A percentile compares a stretch with the other conserved stretches of the same genome.
Conservation (phyloP, 2,797 vertebrate species). For the Hippopotamyrus pictus region DNA sequence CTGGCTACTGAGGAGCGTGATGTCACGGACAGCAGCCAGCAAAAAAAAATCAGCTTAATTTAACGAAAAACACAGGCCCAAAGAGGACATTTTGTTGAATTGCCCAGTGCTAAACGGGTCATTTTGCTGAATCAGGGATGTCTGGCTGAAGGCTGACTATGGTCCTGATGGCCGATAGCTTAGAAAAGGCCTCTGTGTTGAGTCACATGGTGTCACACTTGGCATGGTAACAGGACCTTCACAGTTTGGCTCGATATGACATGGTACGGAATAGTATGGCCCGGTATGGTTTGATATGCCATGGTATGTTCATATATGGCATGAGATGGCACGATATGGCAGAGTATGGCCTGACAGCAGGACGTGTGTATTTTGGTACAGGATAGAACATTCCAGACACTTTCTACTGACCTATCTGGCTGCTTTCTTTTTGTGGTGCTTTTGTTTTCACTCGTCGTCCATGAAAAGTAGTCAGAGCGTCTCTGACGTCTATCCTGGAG, state of each 20-base stretch:
- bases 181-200: background rate
- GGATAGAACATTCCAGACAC: background rate
- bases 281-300: background rate
- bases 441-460: background rate
- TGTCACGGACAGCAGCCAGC: background rate
- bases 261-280: background rate
- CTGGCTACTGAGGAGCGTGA: background rate
- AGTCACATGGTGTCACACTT: background rate
- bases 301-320: background rate
- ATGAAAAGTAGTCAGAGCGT: background rate
- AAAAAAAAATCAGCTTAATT: background rate
- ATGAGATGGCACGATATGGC: background rate
- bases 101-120: background rate
- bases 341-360: background rate
- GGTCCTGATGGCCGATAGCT: background rate
- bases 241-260: background rate
- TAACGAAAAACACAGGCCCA: background rate
- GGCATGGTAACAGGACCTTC: background rate
- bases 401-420: background rate
- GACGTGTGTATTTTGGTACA: background rate
- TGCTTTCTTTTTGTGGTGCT: background rate
- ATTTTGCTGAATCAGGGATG: background rate
- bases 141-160: background rate
- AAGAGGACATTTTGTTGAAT: background rate
- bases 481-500: background rate